These are phyloP conservation scores for Myrmophylax atrothorax DNA, from an alignment of 2,113 vertebrate species.

Conservation along the genomic window DNA sequence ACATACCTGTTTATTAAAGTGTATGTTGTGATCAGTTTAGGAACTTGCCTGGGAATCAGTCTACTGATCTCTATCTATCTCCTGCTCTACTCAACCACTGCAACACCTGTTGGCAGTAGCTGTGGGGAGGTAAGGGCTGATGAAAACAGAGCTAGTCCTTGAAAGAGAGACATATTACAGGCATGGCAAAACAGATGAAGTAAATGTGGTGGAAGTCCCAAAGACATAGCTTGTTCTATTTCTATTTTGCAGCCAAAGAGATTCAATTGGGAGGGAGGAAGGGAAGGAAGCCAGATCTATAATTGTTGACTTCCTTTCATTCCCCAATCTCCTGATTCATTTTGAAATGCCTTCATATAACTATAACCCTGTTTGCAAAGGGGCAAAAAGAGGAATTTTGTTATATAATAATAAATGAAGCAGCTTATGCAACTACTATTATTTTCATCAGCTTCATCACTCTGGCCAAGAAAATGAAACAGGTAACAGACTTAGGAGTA, in stretches of 20 bases:
- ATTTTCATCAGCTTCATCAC: background rate
- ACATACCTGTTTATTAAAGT: background rate
- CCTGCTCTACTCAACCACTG: background rate
- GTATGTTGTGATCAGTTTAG: background rate
- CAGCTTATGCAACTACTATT: background rate
- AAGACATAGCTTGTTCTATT: background rate
- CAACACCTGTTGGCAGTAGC: background rate
- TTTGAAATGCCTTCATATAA: conserved; percentile 1
- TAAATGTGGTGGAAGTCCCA: background rate
- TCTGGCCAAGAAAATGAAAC: background rate
- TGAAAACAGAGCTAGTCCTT: background rate
- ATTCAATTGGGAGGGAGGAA: background rate
- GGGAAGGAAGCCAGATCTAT: background rate
- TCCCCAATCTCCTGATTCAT: background rate
- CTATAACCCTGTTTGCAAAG: background rate
- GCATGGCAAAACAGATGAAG: background rate
- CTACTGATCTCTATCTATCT: background rate
- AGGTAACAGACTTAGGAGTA: background rate
- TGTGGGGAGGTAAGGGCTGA: background rate
- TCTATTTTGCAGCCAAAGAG: background rate
- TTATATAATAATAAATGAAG: background rate
- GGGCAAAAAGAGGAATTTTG: background rate
- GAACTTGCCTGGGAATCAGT: background rate
- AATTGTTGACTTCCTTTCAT: background rate
- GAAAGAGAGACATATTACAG: background rate